These are phyloP conservation scores for Pipistrellus kuhlii DNA, from an alignment of 2,797 vertebrate species.

Conservation along the genomic window DNA sequence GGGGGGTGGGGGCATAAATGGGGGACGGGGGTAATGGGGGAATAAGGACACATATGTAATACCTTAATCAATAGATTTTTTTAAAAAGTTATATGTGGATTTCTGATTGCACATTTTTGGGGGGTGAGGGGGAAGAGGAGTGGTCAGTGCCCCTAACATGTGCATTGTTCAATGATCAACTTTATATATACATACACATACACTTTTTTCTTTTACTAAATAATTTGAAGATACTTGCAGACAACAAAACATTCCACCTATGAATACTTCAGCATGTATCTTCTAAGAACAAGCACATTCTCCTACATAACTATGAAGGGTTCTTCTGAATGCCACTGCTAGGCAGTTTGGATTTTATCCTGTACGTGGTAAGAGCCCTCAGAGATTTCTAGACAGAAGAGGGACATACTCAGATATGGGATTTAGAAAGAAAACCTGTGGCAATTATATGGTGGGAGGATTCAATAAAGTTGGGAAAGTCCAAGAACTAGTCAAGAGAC, in stretches of 20 bases:
- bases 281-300: conserved; percentile 8
- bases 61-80: no score
- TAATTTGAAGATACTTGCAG: conserved; percentile 23
- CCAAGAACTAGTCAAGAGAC: neutral
- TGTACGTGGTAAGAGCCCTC: neutral
- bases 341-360: conserved; percentile 16
- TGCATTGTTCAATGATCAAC: neutral
- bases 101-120: neutral
- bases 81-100: neutral
- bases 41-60: no score
- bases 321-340: neutral
- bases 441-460: neutral
- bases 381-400: conserved; percentile 23
- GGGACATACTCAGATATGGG: neutral
- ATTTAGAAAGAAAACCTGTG: conserved; percentile 14
- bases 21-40: no score
- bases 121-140: neutral
- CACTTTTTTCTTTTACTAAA: conserved; percentile 30
- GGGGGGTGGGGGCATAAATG: no score
- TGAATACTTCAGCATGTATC: conserved; percentile 37
- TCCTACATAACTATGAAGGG: neutral
- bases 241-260: conserved; percentile 36
- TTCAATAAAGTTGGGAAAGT: neutral
- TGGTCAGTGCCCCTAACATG: neutral
- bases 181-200: neutral